Base-by-base conservation (phyloP, 2,797 vertebrate genomes). In the Kryptolebias ocellatus region DNA sequence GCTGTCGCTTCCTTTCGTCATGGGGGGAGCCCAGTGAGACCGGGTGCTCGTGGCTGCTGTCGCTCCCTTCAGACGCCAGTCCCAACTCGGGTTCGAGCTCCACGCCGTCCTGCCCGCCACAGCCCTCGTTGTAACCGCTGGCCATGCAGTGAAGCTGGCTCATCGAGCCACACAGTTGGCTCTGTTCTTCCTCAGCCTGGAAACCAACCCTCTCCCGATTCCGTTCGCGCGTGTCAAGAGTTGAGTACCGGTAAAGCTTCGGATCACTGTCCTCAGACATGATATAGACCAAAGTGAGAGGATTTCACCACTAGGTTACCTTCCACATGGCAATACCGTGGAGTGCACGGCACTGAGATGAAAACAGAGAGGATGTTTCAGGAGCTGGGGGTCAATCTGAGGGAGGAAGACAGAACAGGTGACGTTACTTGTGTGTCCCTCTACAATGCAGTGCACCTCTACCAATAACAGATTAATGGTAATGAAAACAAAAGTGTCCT, bases 131-230 rank as follows among this genome's bases (percentile, higher is more conserved):
- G 59, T 92, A 95, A 5, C 91, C 72, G 51, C 58, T 86, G 49
- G 92, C 94, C 95, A 96, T 96, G 85, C 62, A 72, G 72, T 81
- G 89, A 53, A 89, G 89, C 29, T 89, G 90, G 74, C 89, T 70
- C 53, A 91, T 84, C 60, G 92, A 77, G 69, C 76, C 73, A 0
- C 87, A 74, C 27, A 17, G 81, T 60, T 85, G 79, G 60, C 64
- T 1, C 62, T 75, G 88, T 68, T 84, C 82, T 67, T 90, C 85
- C 68, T 89, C 86, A 82, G 72, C 24, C 78, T 73, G 90, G 52
- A 89, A 87, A 61, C 51, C 15, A 14, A 78, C 75, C 42, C 74
- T 76, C 52, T 85, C 83, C 5, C 55, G 67, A 57, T 64, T 80
- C 15, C 28, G 60, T 18, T 85, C 47, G n/a, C 73, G 54, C 56